Conservation (phyloP, 2,113 vertebrate species). For the Coptodon rendalli region DNA sequence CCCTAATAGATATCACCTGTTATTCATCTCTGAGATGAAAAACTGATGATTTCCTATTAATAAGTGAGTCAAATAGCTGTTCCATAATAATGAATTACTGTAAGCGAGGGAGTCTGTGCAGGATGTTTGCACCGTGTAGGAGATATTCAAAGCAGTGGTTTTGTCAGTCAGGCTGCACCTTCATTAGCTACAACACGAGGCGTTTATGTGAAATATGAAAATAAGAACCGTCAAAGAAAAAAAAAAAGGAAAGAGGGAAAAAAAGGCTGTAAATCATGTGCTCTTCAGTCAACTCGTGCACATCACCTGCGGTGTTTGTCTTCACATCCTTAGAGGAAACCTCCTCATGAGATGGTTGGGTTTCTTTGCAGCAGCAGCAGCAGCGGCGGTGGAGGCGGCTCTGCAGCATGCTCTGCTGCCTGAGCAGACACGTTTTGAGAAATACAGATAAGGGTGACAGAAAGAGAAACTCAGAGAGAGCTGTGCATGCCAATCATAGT, state of each 20-base stretch:
- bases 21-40: slow-evolving; percentile 11
- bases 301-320: neutral
- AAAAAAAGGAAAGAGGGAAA: neutral
- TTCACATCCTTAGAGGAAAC: slow-evolving; percentile 14
- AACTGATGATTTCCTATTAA: slow-evolving; percentile 35
- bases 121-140: slow-evolving; percentile 1
- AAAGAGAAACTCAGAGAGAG: neutral
- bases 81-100: slow-evolving; percentile 37
- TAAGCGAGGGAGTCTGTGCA: slow-evolving; percentile 15
- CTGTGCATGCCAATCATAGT: neutral
- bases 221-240: neutral
- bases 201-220: slow-evolving; percentile 24
- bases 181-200: neutral
- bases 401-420: slow-evolving; percentile 2
- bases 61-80: slow-evolving; percentile 16
- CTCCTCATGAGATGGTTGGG: neutral
- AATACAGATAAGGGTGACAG: neutral
- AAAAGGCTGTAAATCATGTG: slow-evolving; percentile 25
- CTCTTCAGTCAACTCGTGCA: slow-evolving; percentile 13
- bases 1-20: neutral
- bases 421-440: neutral
- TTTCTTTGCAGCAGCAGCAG: slow-evolving; percentile 5
- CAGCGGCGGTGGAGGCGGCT: neutral
- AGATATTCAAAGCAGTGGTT: slow-evolving; percentile 24
- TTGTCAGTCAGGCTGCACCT: neutral